Percentiles rank a stretch among this genome's conserved stretches.
Conservation (phyloP, 2,888 invertebrate species). For the Ochropleura leucogaster region DNA sequence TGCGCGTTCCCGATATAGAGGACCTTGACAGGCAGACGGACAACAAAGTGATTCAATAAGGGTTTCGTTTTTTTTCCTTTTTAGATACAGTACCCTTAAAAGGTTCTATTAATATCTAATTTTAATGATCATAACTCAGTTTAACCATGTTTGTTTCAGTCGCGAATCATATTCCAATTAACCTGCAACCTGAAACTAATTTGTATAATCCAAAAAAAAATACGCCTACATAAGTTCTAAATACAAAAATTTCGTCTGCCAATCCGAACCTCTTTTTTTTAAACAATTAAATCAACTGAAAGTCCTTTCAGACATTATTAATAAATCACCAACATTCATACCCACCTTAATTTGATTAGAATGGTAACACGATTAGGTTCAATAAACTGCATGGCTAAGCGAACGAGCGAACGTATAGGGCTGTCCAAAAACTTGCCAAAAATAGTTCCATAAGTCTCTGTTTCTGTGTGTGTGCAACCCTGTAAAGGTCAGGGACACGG, state of each 20-base stretch:
- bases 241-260: background rate
- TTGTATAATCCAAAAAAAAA: no score
- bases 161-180: no score
- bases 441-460: conserved; percentile 51
- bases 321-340: conserved; percentile 35
- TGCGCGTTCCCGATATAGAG: no score
- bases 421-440: conserved; percentile 42
- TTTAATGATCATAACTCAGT: no score
- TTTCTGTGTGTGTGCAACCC: conserved; percentile 52
- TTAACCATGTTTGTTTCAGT: no score
- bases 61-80: no score
- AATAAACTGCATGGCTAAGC: conserved; percentile 22
- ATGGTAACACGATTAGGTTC: conserved; percentile 18
- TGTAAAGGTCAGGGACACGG: conserved; percentile 67
- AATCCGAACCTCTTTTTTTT: background rate
- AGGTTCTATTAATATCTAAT: no score
- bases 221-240: background rate
- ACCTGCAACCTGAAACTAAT: no score
- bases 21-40: no score
- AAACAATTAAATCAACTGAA: conserved; percentile 4
- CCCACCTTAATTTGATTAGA: conserved; percentile 41
- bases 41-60: no score
- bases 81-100: no score
- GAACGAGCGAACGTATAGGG: conserved; percentile 12
- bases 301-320: conserved; percentile 34